phyloP scores from a whole-genome alignment of 2,888 invertebrate genomes.

The Agrochola lota region DNA sequence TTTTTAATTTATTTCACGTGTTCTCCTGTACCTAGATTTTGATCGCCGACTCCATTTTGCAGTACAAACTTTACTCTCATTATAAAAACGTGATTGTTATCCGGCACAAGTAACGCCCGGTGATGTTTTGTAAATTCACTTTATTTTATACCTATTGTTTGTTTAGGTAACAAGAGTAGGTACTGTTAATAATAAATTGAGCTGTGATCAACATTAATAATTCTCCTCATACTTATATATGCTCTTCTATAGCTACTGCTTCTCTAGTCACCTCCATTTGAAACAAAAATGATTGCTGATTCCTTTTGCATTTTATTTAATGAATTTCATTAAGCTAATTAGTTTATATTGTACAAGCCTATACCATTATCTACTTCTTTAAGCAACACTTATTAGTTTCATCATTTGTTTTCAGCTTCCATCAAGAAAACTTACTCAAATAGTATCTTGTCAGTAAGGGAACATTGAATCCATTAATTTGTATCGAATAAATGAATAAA shows the following conservation, averaged over 20 bases:
- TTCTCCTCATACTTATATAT: too few relatives aligned
- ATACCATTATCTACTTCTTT: neutral
- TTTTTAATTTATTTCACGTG: constrained; percentile 14
- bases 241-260: neutral
- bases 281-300: neutral
- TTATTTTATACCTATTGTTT: neutral
- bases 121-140: constrained; percentile 23
- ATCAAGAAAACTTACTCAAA: neutral
- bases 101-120: constrained; percentile 38
- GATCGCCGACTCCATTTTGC: constrained; percentile 22
- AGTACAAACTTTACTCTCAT: constrained; percentile 12
- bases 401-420: too few relatives aligned
- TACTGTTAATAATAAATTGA: neutral
- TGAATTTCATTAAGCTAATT: neutral
- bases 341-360: neutral
- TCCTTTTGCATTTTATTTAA: neutral
- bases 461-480: neutral
- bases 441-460: neutral
- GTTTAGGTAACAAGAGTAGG: neutral
- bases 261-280: neutral
- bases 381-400: neutral
- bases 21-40: constrained; percentile 14
- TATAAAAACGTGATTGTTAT: constrained; percentile 41
- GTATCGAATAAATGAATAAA: neutral
- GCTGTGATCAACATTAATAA: neutral